phyloP scores from a whole-genome alignment of 2,113 vertebrate genomes.

The Himantopus leucocephalus region DNA sequence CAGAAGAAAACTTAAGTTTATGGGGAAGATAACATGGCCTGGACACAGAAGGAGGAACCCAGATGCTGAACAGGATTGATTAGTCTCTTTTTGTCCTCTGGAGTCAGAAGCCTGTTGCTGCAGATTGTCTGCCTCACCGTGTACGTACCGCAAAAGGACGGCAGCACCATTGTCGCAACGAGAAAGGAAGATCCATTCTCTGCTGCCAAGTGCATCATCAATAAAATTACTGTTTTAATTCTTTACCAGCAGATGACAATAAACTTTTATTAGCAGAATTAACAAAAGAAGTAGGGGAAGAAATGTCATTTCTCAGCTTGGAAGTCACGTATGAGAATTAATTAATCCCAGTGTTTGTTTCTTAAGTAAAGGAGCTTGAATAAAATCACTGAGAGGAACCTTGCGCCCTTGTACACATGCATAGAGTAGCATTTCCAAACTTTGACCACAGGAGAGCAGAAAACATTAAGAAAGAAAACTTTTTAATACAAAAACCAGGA shows the following conservation, averaged over 20 bases:
- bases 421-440: not conserved
- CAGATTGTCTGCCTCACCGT: not conserved
- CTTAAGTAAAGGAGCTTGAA: not conserved
- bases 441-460: not conserved
- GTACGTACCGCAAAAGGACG: fast-evolving
- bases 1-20: not conserved
- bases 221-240: not conserved
- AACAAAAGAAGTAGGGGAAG: not conserved
- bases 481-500: not conserved
- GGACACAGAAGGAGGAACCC: not conserved
- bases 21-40: not conserved
- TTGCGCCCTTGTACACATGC: not conserved
- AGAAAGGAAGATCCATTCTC: not conserved
- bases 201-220: not conserved
- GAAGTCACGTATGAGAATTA: not conserved
- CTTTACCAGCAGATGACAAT: not conserved
- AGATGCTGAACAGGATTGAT: not conserved
- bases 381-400: not conserved
- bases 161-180: fast-evolving
- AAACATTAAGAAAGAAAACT: not conserved
- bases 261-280: not conserved
- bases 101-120: not conserved
- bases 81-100: not conserved
- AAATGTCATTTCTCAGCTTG: not conserved
- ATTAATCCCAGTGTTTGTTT: not conserved